A percentile compares a stretch with the other conserved stretches of the same genome.
Evolutionary conservation across 2,113 vertebrate species (phyloP).

Genomic region (Mormoops blainvillei): DNA sequence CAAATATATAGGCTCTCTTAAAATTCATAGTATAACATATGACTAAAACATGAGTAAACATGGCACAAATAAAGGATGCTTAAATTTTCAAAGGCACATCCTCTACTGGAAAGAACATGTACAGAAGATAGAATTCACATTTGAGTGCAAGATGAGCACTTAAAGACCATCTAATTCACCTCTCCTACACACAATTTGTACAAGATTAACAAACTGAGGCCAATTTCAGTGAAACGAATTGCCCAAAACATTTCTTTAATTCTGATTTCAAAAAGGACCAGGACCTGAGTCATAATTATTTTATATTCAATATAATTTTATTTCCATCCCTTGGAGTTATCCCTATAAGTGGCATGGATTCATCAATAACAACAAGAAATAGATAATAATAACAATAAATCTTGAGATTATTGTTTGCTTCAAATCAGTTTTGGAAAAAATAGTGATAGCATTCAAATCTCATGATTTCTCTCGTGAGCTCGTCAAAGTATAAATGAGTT

Average conservation of each 20-base stretch:
- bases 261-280: background rate
- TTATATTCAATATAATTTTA: background rate
- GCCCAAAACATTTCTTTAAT: background rate
- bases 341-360: background rate
- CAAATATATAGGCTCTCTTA: background rate
- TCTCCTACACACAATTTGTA: background rate
- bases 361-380: background rate
- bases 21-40: background rate
- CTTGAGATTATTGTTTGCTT: background rate
- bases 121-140: background rate
- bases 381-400: background rate
- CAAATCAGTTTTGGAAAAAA: background rate
- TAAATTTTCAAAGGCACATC: background rate
- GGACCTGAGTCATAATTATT: background rate
- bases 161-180: background rate
- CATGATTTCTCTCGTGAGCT: background rate
- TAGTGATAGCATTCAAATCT: background rate
- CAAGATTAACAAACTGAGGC: background rate
- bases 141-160: background rate
- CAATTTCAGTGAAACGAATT: fast-evolving
- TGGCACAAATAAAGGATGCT: background rate
- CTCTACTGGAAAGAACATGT: background rate
- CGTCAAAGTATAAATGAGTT: background rate
- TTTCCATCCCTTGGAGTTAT: background rate
- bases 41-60: background rate